A percentile compares a stretch with the other conserved stretches of the same genome.
Conservation (phyloP, 2,797 vertebrate genomes). For the Mergus octosetaceus region DNA sequence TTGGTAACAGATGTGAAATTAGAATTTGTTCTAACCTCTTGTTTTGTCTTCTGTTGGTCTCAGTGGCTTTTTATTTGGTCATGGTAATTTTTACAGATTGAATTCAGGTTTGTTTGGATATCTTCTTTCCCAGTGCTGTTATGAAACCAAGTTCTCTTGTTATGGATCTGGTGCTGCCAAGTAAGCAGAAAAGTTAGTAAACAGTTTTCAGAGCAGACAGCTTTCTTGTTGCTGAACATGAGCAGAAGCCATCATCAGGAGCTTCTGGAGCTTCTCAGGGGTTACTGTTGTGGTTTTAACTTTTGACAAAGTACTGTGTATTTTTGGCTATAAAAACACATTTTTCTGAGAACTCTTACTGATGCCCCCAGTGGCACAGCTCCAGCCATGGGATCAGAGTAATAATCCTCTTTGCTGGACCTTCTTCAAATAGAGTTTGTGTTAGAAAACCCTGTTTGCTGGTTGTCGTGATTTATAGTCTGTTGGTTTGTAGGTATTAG, state of each 20-base stretch:
- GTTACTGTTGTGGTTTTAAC: background rate
- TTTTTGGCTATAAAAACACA: background rate
- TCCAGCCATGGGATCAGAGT: background rate
- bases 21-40: background rate
- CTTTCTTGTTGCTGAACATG: background rate
- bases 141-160: background rate
- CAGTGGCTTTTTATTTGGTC: background rate
- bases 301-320: background rate
- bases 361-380: accelerated
- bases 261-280: background rate
- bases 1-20: background rate
- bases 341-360: background rate
- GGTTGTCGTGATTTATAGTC: background rate
- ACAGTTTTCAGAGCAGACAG: background rate
- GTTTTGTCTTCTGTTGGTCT: background rate
- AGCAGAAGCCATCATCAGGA: background rate
- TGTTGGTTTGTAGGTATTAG: background rate
- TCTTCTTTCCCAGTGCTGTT: background rate
- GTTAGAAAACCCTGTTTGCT: background rate
- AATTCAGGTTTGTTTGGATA: background rate
- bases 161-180: background rate
- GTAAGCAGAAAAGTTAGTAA: background rate
- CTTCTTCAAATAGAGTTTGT: background rate
- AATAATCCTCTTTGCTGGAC: background rate
- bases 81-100: background rate